Conservation (phyloP, 2,113 vertebrate genomes). For the Gallinago undulata region DNA sequence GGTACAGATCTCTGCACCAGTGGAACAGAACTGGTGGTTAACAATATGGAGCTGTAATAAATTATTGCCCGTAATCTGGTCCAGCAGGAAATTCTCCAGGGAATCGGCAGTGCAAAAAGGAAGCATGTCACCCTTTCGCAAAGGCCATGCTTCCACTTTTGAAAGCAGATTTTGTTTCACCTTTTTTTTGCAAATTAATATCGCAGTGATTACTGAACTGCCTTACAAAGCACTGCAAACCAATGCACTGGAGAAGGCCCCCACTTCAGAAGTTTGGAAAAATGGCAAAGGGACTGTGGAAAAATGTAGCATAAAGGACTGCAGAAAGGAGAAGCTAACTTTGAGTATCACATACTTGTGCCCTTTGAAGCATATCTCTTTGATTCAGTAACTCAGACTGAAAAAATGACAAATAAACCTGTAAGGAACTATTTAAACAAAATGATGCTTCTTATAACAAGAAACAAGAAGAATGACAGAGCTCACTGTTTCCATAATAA, state of each 20-base stretch:
- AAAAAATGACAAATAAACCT: background rate
- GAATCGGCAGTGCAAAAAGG: conserved; percentile 17
- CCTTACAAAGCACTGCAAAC: background rate
- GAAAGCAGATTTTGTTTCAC: background rate
- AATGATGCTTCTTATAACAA: background rate
- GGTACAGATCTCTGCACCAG: background rate
- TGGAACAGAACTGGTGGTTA: background rate
- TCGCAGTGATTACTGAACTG: background rate
- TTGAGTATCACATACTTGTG: background rate
- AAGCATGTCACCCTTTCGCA: background rate
- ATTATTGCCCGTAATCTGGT: background rate
- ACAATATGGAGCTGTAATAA: conserved; percentile 14
- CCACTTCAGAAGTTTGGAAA: background rate
- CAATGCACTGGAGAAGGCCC: background rate
- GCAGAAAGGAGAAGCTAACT: background rate
- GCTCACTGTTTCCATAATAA: background rate
- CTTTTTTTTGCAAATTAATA: background rate
- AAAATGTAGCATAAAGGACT: background rate
- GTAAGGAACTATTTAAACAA: background rate
- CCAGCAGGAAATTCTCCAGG: conserved; percentile 35
- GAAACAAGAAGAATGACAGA: background rate
- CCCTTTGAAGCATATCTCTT: background rate
- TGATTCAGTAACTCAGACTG: background rate
- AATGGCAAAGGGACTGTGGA: background rate
- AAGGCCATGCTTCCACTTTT: background rate